phyloP scores from a whole-genome alignment of 2,888 invertebrate genomes.

The Clepsis dumicolana region DNA sequence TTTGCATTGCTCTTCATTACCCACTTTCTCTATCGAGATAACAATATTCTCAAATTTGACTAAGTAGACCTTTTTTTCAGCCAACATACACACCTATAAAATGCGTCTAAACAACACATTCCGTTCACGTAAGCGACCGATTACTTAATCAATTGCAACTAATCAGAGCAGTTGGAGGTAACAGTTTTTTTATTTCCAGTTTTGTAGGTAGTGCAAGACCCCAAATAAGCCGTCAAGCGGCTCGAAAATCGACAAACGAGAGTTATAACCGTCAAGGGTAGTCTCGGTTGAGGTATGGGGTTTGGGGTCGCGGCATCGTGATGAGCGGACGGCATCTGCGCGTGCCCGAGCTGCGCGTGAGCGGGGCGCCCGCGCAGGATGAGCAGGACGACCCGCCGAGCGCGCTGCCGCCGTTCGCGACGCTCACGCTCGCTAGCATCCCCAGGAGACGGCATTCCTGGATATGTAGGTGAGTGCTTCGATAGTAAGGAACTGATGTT shows the following conservation, averaged over 20 bases:
- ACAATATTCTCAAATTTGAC: background rate
- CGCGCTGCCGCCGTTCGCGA: slow-evolving; percentile 75
- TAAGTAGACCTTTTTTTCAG: background rate
- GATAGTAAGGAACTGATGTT: no score
- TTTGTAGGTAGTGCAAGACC: slow-evolving; percentile 29
- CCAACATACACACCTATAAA: background rate
- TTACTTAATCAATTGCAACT: background rate
- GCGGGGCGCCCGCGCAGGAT: slow-evolving; percentile 82
- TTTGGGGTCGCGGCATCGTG: slow-evolving; percentile 73
- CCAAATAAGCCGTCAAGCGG: slow-evolving; percentile 31
- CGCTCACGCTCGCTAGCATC: slow-evolving; percentile 82
- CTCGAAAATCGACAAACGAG: slow-evolving; percentile 16
- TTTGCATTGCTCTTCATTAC: background rate
- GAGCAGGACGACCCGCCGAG: slow-evolving; percentile 77
- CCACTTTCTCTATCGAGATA: background rate
- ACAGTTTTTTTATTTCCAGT: slow-evolving; percentile 1
- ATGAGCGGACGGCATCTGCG: slow-evolving; percentile 86
- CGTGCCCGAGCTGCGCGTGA: slow-evolving; percentile 89
- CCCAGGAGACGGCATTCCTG: slow-evolving; percentile 90
- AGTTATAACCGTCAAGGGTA: slow-evolving; percentile 2
- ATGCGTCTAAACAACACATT: slow-evolving; percentile 3
- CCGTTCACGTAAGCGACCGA: background rate
- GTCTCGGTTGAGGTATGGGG: slow-evolving; percentile 21
- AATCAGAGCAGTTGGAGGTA: background rate
- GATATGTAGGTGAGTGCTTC: slow-evolving; percentile 90